phyloP scores from a whole-genome alignment of 2,113 vertebrate genomes.

The Anser brachyrhynchus region DNA sequence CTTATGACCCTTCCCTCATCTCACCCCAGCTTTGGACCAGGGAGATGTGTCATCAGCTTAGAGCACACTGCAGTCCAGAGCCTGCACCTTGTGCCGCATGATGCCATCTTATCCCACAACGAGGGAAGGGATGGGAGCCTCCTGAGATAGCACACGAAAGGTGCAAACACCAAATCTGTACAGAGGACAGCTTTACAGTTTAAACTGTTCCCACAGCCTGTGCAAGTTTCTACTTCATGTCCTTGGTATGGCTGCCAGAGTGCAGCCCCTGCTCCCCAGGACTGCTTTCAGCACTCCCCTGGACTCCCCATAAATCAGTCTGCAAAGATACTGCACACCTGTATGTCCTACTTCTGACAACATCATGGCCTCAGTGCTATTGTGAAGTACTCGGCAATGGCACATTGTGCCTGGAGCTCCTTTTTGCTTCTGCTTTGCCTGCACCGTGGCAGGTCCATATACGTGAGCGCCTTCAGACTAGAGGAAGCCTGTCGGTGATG shows the following conservation, averaged over 20 bases:
- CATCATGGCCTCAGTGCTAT: not conserved
- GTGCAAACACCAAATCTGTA: rapidly evolving
- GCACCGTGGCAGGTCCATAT: not conserved
- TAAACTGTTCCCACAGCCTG: not conserved
- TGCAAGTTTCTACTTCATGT: not conserved
- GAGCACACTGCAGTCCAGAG: not conserved
- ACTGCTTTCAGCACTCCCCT: not conserved
- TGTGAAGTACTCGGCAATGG: not conserved
- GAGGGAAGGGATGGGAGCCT: not conserved
- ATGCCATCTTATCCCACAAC: not conserved
- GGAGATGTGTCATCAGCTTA: not conserved
- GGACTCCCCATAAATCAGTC: not conserved
- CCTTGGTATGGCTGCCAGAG: too few species aligned
- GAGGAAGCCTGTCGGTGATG: not conserved
- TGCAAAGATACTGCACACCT: not conserved
- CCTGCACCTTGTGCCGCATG: not conserved
- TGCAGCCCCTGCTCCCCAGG: not conserved
- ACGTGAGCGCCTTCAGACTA: not conserved
- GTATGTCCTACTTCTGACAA: not conserved
- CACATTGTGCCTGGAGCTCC: not conserved
- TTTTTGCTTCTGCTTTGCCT: not conserved
- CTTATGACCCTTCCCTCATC: not conserved
- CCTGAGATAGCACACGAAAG: not conserved
- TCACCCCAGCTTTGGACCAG: not conserved
- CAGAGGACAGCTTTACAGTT: not conserved